Evolutionary conservation across 64 coral and sea anemone species (phyloP).

Genomic region (Acropora yongei): DNA sequence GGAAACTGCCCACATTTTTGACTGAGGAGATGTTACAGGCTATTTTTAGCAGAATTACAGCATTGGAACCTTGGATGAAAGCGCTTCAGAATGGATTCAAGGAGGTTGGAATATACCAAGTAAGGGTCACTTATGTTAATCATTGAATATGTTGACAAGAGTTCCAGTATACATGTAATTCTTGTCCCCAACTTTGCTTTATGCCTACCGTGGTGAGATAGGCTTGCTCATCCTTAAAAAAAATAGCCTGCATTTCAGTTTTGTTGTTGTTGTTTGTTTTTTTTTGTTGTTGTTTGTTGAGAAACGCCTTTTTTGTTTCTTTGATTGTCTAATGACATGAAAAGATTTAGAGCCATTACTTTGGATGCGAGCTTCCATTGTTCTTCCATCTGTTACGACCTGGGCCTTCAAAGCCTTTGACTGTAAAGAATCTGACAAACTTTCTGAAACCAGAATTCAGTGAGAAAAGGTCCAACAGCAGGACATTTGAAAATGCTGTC

Average conservation of each 20-base stretch:
- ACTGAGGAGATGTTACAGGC: slow-evolving; percentile 61
- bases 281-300: too few relatives aligned
- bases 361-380: slow-evolving; percentile 24
- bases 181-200: slow-evolving; percentile 1
- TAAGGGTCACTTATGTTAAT: slow-evolving; percentile 39
- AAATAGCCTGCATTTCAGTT: too few relatives aligned
- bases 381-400: slow-evolving; percentile 29
- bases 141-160: slow-evolving; percentile 51
- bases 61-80: slow-evolving; percentile 36
- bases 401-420: background rate
- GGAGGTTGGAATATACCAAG: slow-evolving; percentile 63
- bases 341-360: slow-evolving; percentile 18
- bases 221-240: too few relatives aligned
- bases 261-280: background rate
- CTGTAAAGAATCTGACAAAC: slow-evolving; percentile 8
- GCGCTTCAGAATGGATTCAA: slow-evolving; percentile 49
- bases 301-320: slow-evolving; percentile 16
- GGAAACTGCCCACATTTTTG: slow-evolving; percentile 59
- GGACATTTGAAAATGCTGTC: slow-evolving; percentile 38
- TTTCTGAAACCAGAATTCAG: slow-evolving; percentile 46
- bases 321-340: slow-evolving; percentile 3
- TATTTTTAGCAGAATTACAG: slow-evolving; percentile 29
- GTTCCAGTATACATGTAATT: background rate
- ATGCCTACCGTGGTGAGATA: slow-evolving; percentile 16
- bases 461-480: slow-evolving; percentile 41